Evolutionary conservation across 2,113 vertebrate genomes (phyloP).

Genomic region (Morone saxatilis): DNA sequence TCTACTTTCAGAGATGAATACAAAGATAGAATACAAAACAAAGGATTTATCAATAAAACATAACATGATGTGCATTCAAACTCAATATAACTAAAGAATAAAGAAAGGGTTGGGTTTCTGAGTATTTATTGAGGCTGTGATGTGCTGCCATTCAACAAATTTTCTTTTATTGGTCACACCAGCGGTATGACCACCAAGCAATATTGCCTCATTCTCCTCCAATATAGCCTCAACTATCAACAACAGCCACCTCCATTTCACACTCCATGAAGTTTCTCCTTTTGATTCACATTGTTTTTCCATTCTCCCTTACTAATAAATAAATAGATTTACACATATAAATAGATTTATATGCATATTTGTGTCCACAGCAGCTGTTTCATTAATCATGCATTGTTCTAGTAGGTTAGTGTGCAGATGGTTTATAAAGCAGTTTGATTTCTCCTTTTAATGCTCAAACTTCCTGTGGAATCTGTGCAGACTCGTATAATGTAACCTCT

Average conservation of each 20-base stretch:
- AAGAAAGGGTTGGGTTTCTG: not conserved
- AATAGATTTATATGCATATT: slow-evolving; percentile 13
- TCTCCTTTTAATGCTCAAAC: not conserved
- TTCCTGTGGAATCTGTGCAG: not conserved
- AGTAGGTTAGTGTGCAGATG: not conserved
- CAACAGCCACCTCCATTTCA: slow-evolving; percentile 34
- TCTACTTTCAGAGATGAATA: no score
- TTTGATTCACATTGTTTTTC: slow-evolving; percentile 17
- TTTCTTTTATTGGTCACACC: slow-evolving; percentile 38
- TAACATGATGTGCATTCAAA: not conserved
- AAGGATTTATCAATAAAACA: not conserved
- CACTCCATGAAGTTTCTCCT: slow-evolving; percentile 17
- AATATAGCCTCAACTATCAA: slow-evolving; percentile 4
- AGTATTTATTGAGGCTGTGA: slow-evolving; percentile 14
- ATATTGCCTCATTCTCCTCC: slow-evolving; percentile 23
- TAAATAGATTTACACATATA: slow-evolving; percentile 18
- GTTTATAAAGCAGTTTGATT: slow-evolving; percentile 12
- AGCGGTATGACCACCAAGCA: slow-evolving; percentile 16
- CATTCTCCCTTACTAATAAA: slow-evolving; percentile 17
- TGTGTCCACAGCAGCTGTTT: not conserved
- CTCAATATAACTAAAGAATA: not conserved
- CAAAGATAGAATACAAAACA: not conserved
- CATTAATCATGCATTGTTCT: not conserved
- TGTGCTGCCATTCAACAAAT: slow-evolving; percentile 10
- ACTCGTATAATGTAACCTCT: not conserved